phyloP scores from a whole-genome alignment of 2,113 vertebrate species.

The Cephalopholis sonnerati region DNA sequence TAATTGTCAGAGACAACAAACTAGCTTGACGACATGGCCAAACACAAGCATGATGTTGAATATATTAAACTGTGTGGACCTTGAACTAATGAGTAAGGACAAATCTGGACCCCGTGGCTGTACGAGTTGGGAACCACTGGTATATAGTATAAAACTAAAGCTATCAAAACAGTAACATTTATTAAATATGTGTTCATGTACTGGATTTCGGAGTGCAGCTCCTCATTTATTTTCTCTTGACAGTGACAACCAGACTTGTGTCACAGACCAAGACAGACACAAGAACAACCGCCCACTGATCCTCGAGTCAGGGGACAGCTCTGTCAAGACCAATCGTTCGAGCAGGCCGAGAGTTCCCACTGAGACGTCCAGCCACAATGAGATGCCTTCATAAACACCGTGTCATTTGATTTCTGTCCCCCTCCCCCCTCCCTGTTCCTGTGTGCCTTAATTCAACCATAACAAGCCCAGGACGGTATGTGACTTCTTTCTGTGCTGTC shows the following conservation, averaged over 20 bases:
- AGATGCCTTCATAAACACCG: slow-evolving; percentile 63
- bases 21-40: too few species aligned
- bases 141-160: too few species aligned
- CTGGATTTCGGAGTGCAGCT: slow-evolving; percentile 11
- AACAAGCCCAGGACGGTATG: slow-evolving; percentile 35
- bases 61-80: too few species aligned
- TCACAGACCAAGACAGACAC: slow-evolving; percentile 73
- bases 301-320: slow-evolving; percentile 56
- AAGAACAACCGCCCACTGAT: slow-evolving; percentile 54
- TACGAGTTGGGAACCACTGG: too few species aligned
- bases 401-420: slow-evolving; percentile 10
- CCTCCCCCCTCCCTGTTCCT: not conserved
- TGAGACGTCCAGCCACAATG: slow-evolving; percentile 31
- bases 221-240: slow-evolving; percentile 40
- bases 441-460: slow-evolving; percentile 33
- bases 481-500: slow-evolving; percentile 21
- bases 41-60: too few species aligned
- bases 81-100: too few species aligned
- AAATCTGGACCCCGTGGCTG: too few species aligned
- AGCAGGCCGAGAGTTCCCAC: slow-evolving; percentile 62
- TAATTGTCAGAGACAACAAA: too few species aligned
- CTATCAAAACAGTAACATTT: not conserved
- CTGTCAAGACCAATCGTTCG: slow-evolving; percentile 74
- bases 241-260: slow-evolving; percentile 67
- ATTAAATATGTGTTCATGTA: not conserved